phyloP scores from a whole-genome alignment of 2,113 vertebrate genomes.

The Isurus oxyrinchus region DNA sequence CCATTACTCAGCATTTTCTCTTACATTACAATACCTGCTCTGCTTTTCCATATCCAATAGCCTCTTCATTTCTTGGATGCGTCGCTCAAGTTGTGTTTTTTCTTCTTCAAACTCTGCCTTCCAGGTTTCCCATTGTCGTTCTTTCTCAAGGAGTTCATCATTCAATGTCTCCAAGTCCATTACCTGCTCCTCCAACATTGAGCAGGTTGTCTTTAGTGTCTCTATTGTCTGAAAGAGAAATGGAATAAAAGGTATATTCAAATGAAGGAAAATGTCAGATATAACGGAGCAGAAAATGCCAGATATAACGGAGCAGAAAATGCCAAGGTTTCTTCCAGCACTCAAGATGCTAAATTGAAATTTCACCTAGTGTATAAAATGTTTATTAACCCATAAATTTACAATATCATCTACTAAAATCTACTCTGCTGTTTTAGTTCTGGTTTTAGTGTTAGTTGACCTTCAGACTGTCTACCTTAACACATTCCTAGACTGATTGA shows the following conservation, averaged over 20 bases:
- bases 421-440: neutral
- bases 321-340: neutral
- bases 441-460: neutral
- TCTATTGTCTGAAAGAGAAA: slow-evolving; percentile 81
- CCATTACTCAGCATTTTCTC: neutral
- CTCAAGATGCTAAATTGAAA: neutral
- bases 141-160: slow-evolving; percentile 91
- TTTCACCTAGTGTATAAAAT: neutral
- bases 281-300: neutral
- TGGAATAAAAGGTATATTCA: neutral
- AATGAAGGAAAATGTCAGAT: neutral
- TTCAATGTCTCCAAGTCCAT: slow-evolving; percentile 92
- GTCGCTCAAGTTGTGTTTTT: slow-evolving; percentile 89
- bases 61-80: slow-evolving; percentile 84
- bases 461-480: neutral
- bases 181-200: slow-evolving; percentile 97
- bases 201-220: slow-evolving; percentile 97
- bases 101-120: slow-evolving; percentile 85
- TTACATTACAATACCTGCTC: slow-evolving; percentile 66
- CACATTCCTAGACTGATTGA: neutral
- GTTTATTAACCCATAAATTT: neutral
- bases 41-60: slow-evolving; percentile 95
- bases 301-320: neutral
- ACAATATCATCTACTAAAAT: neutral
- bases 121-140: slow-evolving; percentile 97